phyloP scores from a whole-genome alignment of 2,888 invertebrate genomes.

The Iphiclides podalirius region DNA sequence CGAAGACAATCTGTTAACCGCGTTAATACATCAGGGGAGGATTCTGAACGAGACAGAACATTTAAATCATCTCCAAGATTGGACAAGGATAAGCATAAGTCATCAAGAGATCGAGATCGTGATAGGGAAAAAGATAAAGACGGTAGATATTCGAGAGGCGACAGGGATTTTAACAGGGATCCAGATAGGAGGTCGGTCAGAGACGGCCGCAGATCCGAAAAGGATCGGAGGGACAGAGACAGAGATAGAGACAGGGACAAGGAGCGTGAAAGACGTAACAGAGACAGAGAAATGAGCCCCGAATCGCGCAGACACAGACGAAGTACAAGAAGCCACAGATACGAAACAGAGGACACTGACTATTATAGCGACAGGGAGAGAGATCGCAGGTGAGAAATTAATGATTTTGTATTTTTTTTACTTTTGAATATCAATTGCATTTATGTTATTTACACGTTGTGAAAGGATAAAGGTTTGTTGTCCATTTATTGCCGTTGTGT shows the following conservation, averaged over 20 bases:
- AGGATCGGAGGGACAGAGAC: constrained; percentile 50
- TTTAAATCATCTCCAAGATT: constrained; percentile 60
- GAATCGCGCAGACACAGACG: constrained; percentile 55
- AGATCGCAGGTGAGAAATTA: constrained; percentile 60
- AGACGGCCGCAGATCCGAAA: constrained; percentile 51
- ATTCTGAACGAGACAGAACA: constrained; percentile 64
- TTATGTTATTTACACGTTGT: too few species aligned
- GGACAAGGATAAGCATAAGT: constrained; percentile 55
- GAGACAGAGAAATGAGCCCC: constrained; percentile 55
- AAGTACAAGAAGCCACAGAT: constrained; percentile 65
- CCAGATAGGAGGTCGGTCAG: constrained; percentile 45
- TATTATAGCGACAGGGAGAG: constrained; percentile 84
- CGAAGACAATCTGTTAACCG: constrained; percentile 55
- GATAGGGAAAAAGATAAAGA: constrained; percentile 47
- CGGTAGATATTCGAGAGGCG: constrained; percentile 54
- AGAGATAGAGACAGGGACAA: constrained; percentile 28
- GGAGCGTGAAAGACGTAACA: constrained; percentile 41
- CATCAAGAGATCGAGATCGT: constrained; percentile 47
- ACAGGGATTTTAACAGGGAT: constrained; percentile 56
- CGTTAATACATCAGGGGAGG: constrained; percentile 63
- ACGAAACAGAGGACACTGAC: constrained; percentile 84
- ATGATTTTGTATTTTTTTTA: not conserved
- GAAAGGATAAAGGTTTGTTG: not conserved
- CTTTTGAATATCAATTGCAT: not conserved
- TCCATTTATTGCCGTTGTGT: too few species aligned